Percentiles rank a stretch among this genome's conserved stretches.
Evolutionary conservation across 2,888 invertebrate species (phyloP).

Genomic region (Aphidius colemani): DNA sequence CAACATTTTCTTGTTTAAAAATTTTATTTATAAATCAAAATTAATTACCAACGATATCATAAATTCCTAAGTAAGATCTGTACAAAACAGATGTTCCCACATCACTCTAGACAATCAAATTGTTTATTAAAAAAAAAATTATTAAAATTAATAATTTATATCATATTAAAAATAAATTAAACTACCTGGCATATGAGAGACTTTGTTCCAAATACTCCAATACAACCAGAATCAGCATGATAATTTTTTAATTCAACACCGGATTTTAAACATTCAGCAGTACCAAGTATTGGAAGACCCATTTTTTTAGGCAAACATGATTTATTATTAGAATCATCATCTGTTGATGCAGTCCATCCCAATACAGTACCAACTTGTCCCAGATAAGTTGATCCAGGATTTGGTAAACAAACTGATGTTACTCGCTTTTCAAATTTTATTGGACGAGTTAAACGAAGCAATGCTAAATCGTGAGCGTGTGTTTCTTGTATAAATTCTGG

Average conservation of each 20-base stretch:
- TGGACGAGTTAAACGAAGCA: slow-evolving; percentile 64
- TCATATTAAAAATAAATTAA: slow-evolving; percentile 8
- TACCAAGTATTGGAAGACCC: slow-evolving; percentile 63
- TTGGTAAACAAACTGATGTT: slow-evolving; percentile 66
- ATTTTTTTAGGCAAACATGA: slow-evolving; percentile 63
- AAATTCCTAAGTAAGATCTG: slow-evolving; percentile 60
- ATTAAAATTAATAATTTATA: slow-evolving; percentile 8
- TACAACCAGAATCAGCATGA: slow-evolving; percentile 64
- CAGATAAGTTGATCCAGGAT: slow-evolving; percentile 61
- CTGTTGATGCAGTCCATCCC: slow-evolving; percentile 58
- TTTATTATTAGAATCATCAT: slow-evolving; percentile 36
- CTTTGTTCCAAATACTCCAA: slow-evolving; percentile 62
- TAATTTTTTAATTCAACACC: slow-evolving; percentile 51
- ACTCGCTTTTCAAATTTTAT: slow-evolving; percentile 63
- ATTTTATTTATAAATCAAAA: background rate
- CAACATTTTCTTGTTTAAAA: no score
- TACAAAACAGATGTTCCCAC: slow-evolving; percentile 65
- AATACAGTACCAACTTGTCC: slow-evolving; percentile 63
- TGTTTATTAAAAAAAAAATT: no score
- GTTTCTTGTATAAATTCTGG: slow-evolving; percentile 63
- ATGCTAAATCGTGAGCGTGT: slow-evolving; percentile 66
- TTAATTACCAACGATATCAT: slow-evolving; percentile 62
- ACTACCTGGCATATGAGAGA: slow-evolving; percentile 63
- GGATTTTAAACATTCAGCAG: slow-evolving; percentile 59
- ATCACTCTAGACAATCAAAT: slow-evolving; percentile 63